phyloP scores from a whole-genome alignment of 2,797 vertebrate genomes.

The Eospalax fontanierii region DNA sequence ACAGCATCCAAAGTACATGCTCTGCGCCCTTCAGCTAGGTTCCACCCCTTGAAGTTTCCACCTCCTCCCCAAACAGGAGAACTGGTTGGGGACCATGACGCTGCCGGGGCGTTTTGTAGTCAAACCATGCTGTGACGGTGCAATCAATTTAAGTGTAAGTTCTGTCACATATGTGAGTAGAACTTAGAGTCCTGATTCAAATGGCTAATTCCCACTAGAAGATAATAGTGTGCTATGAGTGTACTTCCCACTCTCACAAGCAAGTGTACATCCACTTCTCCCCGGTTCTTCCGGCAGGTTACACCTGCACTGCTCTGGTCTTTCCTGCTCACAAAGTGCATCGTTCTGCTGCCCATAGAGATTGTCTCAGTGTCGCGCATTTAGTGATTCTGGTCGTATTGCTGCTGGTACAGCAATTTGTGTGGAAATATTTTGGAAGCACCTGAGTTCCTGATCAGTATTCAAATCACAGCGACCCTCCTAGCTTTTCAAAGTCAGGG shows the following conservation, averaged over 20 bases:
- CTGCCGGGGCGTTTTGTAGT: not conserved
- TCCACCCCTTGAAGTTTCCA: not conserved
- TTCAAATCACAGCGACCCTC: conserved; percentile 48
- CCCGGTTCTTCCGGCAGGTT: not conserved
- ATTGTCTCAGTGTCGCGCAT: not conserved
- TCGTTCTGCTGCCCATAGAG: not conserved
- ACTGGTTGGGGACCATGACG: not conserved
- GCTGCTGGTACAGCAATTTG: not conserved
- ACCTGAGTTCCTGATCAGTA: conserved; percentile 30
- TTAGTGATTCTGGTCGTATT: not conserved
- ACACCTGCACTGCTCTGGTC: not conserved
- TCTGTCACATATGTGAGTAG: not conserved
- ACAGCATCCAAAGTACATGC: no score
- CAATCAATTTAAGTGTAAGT: not conserved
- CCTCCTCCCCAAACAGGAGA: not conserved
- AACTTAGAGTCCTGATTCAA: not conserved
- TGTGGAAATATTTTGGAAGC: conserved; percentile 50
- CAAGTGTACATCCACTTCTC: no score
- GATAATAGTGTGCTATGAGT: not conserved
- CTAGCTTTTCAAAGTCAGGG: not conserved
- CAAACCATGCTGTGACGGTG: not conserved
- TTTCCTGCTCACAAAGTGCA: not conserved
- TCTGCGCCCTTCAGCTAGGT: no score
- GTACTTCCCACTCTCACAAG: no score
- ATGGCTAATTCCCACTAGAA: not conserved